Percentiles rank a stretch among this genome's conserved stretches.
Conservation (phyloP, 2,797 vertebrate genomes). For the Spinus pinus region DNA sequence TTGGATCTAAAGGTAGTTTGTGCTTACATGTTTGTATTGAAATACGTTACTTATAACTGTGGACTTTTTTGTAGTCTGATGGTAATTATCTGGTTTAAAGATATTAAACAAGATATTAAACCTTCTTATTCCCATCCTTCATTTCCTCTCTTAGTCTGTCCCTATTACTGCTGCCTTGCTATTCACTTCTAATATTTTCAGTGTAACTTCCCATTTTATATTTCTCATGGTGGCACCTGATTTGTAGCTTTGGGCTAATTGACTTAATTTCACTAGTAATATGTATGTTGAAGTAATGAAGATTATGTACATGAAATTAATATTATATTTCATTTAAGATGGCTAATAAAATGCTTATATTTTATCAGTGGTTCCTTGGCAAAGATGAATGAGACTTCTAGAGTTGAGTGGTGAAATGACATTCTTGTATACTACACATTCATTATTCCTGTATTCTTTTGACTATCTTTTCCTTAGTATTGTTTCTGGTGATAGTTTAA, state of each 20-base stretch:
- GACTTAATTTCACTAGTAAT: constrained; percentile 28
- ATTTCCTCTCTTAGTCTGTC: background rate
- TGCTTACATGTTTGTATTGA: background rate
- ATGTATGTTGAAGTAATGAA: constrained; percentile 35
- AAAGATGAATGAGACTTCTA: background rate
- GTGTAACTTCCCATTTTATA: background rate
- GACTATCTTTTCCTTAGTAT: background rate
- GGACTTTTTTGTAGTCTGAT: background rate
- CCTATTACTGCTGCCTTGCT: background rate
- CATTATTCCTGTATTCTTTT: background rate
- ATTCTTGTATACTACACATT: background rate
- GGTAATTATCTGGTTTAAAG: background rate
- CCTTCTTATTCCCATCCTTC: background rate
- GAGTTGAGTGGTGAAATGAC: background rate
- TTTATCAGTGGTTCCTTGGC: constrained; percentile 29
- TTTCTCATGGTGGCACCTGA: constrained; percentile 32
- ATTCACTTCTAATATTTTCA: background rate
- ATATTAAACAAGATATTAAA: background rate
- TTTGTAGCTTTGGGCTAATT: constrained; percentile 39
- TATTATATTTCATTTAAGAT: constrained; percentile 53
- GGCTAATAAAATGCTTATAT: constrained; percentile 41
- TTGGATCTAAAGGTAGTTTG: background rate
- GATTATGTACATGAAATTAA: constrained; percentile 44
- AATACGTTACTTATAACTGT: background rate
- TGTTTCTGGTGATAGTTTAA: background rate